Percentiles rank a stretch among this genome's conserved stretches.
These are phyloP conservation scores for Neofelis nebulosa DNA, from an alignment of 2,113 vertebrate species.

Conservation along the genomic window DNA sequence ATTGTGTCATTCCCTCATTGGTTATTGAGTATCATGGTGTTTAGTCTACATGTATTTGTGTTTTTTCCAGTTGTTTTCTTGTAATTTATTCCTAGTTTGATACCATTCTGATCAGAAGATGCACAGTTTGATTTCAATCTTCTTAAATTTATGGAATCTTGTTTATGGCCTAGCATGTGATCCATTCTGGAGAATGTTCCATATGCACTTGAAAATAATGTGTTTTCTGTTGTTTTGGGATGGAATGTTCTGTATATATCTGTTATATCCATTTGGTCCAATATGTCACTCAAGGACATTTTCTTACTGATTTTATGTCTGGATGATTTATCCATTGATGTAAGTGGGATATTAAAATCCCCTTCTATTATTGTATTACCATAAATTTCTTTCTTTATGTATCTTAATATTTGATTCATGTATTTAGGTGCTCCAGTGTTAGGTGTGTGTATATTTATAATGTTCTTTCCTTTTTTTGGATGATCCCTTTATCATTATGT, in stretches of 20 bases:
- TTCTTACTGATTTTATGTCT: not conserved
- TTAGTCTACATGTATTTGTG: not conserved
- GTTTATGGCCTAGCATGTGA: not conserved
- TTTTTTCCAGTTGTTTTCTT: not conserved
- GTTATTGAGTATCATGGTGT: not conserved
- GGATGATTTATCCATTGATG: not conserved
- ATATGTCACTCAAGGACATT: not conserved
- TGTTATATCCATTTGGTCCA: not conserved
- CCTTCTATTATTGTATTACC: not conserved
- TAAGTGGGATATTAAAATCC: not conserved
- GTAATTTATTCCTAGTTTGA: not conserved
- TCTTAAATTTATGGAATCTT: not conserved
- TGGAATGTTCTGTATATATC: not conserved
- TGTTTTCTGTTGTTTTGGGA: not conserved
- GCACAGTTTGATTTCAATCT: not conserved
- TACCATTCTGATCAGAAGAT: not conserved
- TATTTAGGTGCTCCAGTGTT: not conserved
- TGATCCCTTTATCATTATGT: not conserved
- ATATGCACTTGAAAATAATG: not conserved
- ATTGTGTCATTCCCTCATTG: not conserved
- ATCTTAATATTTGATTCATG: not conserved
- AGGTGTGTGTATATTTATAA: not conserved
- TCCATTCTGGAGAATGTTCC: not conserved
- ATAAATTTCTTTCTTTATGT: not conserved
- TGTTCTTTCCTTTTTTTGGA: not conserved